Conservation (phyloP, 2,113 vertebrate genomes). For the Labeo rohita region DNA sequence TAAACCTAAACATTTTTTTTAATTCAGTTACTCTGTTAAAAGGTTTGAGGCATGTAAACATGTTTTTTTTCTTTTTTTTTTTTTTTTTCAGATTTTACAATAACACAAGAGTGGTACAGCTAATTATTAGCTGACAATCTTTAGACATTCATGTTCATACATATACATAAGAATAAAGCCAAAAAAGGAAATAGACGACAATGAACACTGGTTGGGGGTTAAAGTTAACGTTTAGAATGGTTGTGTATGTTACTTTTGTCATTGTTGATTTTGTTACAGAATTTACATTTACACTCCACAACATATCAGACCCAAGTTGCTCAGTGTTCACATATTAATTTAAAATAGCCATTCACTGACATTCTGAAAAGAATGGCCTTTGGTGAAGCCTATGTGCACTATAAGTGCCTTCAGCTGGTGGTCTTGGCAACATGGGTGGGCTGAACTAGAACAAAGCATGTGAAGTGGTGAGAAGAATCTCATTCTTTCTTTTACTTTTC, state of each 20-base stretch:
- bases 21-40: no score
- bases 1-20: no score
- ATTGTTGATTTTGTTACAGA: neutral
- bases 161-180: no score
- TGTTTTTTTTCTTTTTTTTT: no score
- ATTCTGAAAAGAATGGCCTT: neutral
- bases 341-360: slow-evolving; percentile 11
- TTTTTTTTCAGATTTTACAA: no score
- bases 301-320: neutral
- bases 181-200: no score
- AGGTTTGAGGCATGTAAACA: no score
- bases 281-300: neutral
- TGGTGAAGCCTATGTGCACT: neutral
- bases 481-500: neutral
- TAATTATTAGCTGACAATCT: no score
- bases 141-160: no score
- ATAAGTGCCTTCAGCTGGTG: slow-evolving; percentile 10
- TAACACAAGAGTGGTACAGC: neutral
- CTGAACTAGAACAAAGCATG: slow-evolving; percentile 27
- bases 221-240: neutral
- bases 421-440: slow-evolving; percentile 31
- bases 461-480: neutral
- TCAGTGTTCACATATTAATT: neutral
- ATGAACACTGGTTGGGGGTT: no score
- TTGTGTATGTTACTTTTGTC: neutral